A percentile compares a stretch with the other conserved stretches of the same genome.
Evolutionary conservation across 2,888 invertebrate species (phyloP).

Genomic region (Anodontia alba): DNA sequence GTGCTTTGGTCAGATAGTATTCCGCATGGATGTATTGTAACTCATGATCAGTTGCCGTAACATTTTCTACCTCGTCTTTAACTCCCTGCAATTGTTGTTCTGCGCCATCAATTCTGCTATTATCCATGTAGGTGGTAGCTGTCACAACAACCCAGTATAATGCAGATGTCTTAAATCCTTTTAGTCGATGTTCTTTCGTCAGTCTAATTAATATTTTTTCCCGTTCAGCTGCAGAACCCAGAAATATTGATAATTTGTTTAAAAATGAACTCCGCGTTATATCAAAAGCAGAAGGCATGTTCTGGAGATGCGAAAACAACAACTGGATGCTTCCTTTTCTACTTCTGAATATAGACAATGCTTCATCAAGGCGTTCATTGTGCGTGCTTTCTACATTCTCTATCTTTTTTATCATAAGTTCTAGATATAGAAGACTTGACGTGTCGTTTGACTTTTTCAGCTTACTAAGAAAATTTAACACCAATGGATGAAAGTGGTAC

Average conservation of each 20-base stretch:
- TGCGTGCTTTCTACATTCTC: neutral
- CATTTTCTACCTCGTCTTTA: neutral
- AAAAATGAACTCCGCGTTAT: neutral
- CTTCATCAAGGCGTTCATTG: neutral
- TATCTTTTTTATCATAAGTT: neutral
- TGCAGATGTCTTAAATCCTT: neutral
- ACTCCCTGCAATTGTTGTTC: neutral
- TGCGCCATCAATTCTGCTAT: neutral
- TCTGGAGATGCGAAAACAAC: neutral
- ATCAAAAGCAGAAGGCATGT: neutral
- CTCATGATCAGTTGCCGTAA: neutral
- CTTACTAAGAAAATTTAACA: neutral
- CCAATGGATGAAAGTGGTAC: neutral
- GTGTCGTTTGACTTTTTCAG: neutral
- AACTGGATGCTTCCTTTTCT: neutral
- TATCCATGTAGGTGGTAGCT: neutral
- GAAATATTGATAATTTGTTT: neutral
- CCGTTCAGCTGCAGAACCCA: neutral
- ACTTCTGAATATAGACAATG: neutral
- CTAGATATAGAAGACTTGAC: neutral
- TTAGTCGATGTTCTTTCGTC: neutral
- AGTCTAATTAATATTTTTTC: neutral
- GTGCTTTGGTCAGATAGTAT: constrained; percentile 14
- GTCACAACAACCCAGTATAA: neutral
- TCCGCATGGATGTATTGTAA: neutral